These are phyloP conservation scores for Nestor notabilis DNA, from an alignment of 2,113 vertebrate genomes.

Conservation along the genomic window DNA sequence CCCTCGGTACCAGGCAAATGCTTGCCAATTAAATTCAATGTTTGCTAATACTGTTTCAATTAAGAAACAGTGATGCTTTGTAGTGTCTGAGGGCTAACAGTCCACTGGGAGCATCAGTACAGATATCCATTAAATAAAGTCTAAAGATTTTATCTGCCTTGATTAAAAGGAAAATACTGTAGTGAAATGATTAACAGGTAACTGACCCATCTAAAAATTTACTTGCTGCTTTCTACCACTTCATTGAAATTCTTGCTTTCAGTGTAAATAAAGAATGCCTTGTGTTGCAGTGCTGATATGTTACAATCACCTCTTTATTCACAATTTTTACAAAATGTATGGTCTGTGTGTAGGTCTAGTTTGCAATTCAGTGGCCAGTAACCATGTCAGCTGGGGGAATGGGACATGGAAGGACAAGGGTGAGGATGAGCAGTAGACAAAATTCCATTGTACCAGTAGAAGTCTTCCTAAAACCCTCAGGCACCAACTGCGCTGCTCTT, in stretches of 20 bases:
- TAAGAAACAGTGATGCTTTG: neutral
- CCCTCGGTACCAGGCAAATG: neutral
- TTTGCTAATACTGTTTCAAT: constrained; percentile 18
- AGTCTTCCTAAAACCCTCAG: neutral
- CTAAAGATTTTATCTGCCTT: neutral
- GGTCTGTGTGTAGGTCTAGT: neutral
- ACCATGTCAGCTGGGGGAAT: neutral
- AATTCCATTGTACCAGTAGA: neutral
- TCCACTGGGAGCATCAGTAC: neutral
- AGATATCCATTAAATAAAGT: neutral
- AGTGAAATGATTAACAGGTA: neutral
- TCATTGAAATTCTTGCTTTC: neutral
- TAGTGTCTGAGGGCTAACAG: neutral
- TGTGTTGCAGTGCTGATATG: neutral
- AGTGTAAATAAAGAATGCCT: neutral
- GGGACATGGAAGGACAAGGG: neutral
- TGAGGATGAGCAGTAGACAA: neutral
- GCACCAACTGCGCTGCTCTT: neutral
- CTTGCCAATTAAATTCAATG: neutral
- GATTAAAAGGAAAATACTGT: neutral
- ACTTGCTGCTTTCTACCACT: neutral
- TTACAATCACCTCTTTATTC: neutral
- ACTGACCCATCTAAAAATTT: neutral
- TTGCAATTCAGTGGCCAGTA: neutral
- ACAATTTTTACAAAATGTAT: neutral